Base-by-base conservation (phyloP, 2,888 invertebrate genomes). In the Orchesella flavescens region DNA sequence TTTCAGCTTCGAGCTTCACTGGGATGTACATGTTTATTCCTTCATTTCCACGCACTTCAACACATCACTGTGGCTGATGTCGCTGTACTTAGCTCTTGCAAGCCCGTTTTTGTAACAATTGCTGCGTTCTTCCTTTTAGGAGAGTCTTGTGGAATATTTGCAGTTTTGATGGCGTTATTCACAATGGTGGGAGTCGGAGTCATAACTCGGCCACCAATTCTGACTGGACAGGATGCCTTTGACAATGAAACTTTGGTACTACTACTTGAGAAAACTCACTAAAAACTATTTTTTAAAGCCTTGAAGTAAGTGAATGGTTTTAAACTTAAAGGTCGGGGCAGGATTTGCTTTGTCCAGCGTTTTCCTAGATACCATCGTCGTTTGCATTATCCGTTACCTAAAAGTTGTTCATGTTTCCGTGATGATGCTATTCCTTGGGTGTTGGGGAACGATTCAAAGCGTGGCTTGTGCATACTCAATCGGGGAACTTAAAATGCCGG, bases 141-240 rank as follows among this genome's bases (percentile, higher is more conserved):
- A 3, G 88, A 88, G 46, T 71, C 86, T 12, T 87, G 74, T 59
- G 86, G 87, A 5, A 10, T 85, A 3, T 80, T 88, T n/a, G 85
- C 86, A 0, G 65, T 86, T 12, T 13, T 85, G 0, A 79, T 78
- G 17, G 87, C 86, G 0, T 12, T 87, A 1, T 55, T 86, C 12
- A 86, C 87, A 0, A 75, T 88, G 17, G 15, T 84, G 3, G 87
- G 88, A 44, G 86, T 88, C 21, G 83, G 77, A 9, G 75, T 85
- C 0, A 86, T 88, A 19, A 72, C 84, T 5, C 83, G 85, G 76
- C 88, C 88, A 19, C 87, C 87, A 17, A 61, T 87, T 19, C 53
- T 88, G 0, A 86, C 87, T 4, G 87, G 86, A 15, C 66, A 73
- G 24, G 85, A 86, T 9, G 53, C 59, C 1, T 88, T 84, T 61